A percentile compares a stretch with the other conserved stretches of the same genome.
phyloP scores from a whole-genome alignment of 1,140 invertebrate genomes.

The Drusus annulatus region DNA sequence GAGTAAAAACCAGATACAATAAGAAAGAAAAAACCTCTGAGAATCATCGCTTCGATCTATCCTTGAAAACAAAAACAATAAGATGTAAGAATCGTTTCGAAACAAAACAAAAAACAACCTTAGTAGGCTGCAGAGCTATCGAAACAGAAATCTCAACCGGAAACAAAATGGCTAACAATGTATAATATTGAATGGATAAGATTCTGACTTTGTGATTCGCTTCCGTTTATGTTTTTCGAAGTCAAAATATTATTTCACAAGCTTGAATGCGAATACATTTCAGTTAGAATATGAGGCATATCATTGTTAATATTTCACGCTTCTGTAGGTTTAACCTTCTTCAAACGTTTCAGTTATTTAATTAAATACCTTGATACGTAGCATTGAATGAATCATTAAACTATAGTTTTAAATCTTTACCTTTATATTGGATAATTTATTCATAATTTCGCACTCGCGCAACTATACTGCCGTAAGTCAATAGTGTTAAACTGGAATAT shows the following conservation, averaged over 20 bases:
- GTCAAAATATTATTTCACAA: conserved; percentile 33
- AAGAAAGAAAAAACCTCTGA: too few relatives aligned
- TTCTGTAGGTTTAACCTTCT: conserved; percentile 7
- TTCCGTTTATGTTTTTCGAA: conserved; percentile 37
- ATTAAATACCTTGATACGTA: too few relatives aligned
- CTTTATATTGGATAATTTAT: too few relatives aligned
- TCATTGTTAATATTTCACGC: conserved; percentile 13
- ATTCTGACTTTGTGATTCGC: conserved; percentile 3
- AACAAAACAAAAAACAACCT: too few relatives aligned
- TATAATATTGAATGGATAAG: neutral
- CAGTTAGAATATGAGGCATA: neutral
- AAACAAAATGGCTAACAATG: conserved; percentile 44
- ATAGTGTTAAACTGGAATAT: too few relatives aligned
- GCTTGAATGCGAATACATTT: conserved; percentile 19
- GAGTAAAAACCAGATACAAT: too few relatives aligned
- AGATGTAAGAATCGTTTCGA: conserved; percentile 16
- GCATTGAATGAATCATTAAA: too few relatives aligned
- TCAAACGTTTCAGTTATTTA: too few relatives aligned
- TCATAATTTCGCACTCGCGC: too few relatives aligned
- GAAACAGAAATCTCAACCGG: conserved; percentile 43
- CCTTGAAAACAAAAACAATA: conserved; percentile 28
- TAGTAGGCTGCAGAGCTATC: neutral
- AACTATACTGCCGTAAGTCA: too few relatives aligned
- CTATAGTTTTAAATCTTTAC: too few relatives aligned
- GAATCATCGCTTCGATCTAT: neutral